These are phyloP conservation scores for Crenichthys baileyi DNA, from an alignment of 2,797 vertebrate species.

Conservation along the genomic window DNA sequence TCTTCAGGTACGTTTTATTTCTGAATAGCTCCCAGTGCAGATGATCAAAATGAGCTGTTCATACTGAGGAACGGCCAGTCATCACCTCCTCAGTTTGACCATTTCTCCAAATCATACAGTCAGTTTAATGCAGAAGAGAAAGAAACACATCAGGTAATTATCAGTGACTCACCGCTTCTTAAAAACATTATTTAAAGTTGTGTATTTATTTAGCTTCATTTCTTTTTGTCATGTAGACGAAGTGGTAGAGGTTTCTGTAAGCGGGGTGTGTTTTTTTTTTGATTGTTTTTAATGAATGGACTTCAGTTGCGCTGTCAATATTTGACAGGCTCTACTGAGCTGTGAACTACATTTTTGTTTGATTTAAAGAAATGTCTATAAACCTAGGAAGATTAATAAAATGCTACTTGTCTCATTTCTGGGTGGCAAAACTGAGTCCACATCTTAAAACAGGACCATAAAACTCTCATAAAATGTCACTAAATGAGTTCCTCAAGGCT, in stretches of 20 bases:
- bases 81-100: not conserved
- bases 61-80: slow-evolving; percentile 3
- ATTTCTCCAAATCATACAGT: not conserved
- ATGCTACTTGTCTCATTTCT: slow-evolving; percentile 40
- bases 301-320: slow-evolving; percentile 75
- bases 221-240: slow-evolving; percentile 41
- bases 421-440: not conserved
- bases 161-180: slow-evolving; percentile 13
- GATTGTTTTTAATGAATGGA: slow-evolving; percentile 43
- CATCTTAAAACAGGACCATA: not conserved
- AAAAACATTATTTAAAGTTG: slow-evolving; percentile 29
- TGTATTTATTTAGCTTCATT: slow-evolving; percentile 74
- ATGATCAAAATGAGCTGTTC: not conserved
- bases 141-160: slow-evolving; percentile 4
- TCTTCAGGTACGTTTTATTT: not conserved
- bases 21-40: not conserved
- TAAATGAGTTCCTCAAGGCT: not conserved
- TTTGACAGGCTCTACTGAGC: slow-evolving; percentile 73
- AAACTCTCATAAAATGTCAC: not conserved
- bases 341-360: slow-evolving; percentile 61
- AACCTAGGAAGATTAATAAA: slow-evolving; percentile 62
- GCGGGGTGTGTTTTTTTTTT: slow-evolving; percentile 19
- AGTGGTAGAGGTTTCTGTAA: slow-evolving; percentile 9
- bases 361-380: slow-evolving; percentile 54
- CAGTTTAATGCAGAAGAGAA: not conserved